These are phyloP conservation scores for Drosophila austrosaltans DNA, from an alignment of 2,888 invertebrate genomes.

Conservation along the genomic window DNA sequence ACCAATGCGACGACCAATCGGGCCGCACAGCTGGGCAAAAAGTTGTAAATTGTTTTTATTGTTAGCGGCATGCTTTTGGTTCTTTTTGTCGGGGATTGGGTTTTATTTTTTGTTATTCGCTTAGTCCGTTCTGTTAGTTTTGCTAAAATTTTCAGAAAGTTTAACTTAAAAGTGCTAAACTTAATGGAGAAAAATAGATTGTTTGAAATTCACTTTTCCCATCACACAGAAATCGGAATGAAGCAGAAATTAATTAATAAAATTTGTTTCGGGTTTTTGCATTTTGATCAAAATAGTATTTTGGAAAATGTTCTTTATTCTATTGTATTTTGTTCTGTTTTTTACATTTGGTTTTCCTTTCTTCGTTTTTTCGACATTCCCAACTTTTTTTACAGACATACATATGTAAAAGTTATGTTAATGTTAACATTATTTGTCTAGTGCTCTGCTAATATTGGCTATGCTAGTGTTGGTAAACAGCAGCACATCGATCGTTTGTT, in stretches of 20 bases:
- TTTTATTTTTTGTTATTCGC: background rate
- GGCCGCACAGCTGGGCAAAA: slow-evolving; percentile 21
- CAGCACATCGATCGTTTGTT: too few relatives aligned
- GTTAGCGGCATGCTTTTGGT: slow-evolving; percentile 41
- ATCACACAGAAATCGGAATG: background rate
- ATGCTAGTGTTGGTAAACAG: too few relatives aligned
- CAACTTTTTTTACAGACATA: too few relatives aligned
- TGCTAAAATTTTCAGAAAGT: background rate
- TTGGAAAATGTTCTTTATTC: too few relatives aligned
- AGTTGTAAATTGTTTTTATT: slow-evolving; percentile 72
- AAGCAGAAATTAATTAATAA: background rate
- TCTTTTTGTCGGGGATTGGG: slow-evolving; percentile 5
- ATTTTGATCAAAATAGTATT: too few relatives aligned
- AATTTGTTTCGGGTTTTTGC: background rate
- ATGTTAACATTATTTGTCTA: too few relatives aligned
- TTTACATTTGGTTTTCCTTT: too few relatives aligned
- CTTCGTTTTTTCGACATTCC: too few relatives aligned
- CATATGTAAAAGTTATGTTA: too few relatives aligned
- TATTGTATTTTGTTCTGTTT: too few relatives aligned
- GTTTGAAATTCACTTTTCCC: background rate
- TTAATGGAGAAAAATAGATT: background rate
- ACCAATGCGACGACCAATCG: background rate
- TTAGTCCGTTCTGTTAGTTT: background rate
- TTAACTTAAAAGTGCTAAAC: background rate
- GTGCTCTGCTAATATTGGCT: too few relatives aligned